Evolutionary conservation across 2,888 invertebrate genomes (phyloP).

Genomic region (Bhutanitis thaidina): DNA sequence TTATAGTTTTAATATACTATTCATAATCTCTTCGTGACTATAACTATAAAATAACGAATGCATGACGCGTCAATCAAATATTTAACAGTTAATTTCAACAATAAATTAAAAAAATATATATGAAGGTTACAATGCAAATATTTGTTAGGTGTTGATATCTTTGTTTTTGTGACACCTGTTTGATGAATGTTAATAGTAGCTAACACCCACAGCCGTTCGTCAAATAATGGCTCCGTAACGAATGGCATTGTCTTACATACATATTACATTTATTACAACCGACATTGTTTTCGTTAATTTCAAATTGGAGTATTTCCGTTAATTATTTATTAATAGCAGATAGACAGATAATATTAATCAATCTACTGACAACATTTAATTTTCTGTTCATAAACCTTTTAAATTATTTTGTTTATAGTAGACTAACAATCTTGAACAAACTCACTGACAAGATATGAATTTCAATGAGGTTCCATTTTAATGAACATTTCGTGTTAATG

Average conservation of each 20-base stretch:
- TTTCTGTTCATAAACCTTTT: no score
- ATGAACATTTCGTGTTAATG: conserved; percentile 3
- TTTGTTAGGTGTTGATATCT: no score
- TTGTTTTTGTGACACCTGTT: conserved; percentile 10
- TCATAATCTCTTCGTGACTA: no score
- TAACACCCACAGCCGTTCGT: conserved; percentile 12
- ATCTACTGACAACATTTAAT: no score
- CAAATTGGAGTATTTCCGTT: no score
- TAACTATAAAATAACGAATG: no score
- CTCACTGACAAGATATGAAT: background rate
- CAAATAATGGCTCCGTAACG: conserved; percentile 7
- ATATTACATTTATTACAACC: conserved; percentile 3
- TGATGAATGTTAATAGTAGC: conserved; percentile 11
- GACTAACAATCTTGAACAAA: background rate
- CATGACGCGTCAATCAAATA: background rate
- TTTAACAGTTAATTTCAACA: background rate
- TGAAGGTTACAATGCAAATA: no score
- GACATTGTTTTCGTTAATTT: background rate
- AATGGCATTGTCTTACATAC: conserved; percentile 14
- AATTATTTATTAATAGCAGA: no score
- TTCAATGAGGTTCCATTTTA: background rate
- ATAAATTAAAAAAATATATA: no score
- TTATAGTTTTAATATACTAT: no score
- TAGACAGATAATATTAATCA: background rate
- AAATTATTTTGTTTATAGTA: no score